Base-by-base conservation (phyloP, 2,888 invertebrate species). In the Diarsia rubi region DNA sequence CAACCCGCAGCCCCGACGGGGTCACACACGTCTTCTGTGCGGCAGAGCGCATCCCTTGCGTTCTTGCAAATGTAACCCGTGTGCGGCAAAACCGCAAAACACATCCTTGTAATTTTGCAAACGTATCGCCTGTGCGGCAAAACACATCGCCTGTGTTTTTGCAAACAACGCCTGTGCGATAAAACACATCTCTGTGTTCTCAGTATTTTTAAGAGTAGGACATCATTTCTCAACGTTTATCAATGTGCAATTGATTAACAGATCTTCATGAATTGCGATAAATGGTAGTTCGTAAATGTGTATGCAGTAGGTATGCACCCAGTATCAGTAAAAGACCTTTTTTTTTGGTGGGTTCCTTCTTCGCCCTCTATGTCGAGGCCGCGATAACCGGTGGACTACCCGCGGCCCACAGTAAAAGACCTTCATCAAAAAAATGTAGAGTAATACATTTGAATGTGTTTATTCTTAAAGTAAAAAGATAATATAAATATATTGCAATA, bases 401-500 rank as follows among this genome's bases (percentile, higher is more conserved):
- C n/a, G n/a, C n/a, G n/a, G n/a, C n/a, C n/a, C n/a, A 9, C n/a
- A 24, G 0, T 19, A 27, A 11, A 2, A 14, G 27, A 12, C 5
- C 16, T 44, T 47, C 9, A 12, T 24, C 1, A 24, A 31, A 49
- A 42, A 54, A 71, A 62, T 42, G 19, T 6, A 21, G 54, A 42
- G 24, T 1, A 31, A 31, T 27, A n/a, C 62, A 49, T 21, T 54
- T 47, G 14, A 21, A 82, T 49, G 14, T 0, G 14, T 79, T 78
- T 83, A 83, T 78, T 71, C n/a, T 54, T 44, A 45, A 47, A 60
- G 24, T 77, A 62, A n/a, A 52, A 64, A 24, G 47, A 49, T 68
- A 47, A 59, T 67, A 59, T 54, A 37, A 9, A 47, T 42, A 47
- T 49, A 74, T 66, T 66, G n/a, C 44, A 42, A 42, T 68, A 52